Evolutionary conservation across 2,797 vertebrate species (phyloP).

Genomic region (Typhlichthys eigenmanni): DNA sequence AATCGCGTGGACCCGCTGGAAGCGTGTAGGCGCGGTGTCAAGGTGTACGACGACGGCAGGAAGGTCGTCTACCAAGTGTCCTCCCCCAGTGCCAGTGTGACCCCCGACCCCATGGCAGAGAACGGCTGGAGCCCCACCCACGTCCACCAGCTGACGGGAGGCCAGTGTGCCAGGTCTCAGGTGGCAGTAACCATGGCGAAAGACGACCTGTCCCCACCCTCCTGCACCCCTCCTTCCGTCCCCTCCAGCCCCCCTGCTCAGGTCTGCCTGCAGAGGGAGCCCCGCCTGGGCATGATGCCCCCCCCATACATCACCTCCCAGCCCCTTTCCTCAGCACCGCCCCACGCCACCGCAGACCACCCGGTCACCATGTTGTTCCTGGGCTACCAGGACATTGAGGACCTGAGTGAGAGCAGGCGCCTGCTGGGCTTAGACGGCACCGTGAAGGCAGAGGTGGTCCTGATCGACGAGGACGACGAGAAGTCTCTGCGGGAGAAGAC

Average conservation of each 20-base stretch:
- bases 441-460: slow-evolving; percentile 93
- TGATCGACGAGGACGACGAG: slow-evolving; percentile 95
- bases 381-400: slow-evolving; percentile 92
- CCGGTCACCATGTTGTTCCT: slow-evolving; percentile 98
- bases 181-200: slow-evolving; percentile 71
- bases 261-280: slow-evolving; percentile 86
- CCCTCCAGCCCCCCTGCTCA: slow-evolving; percentile 79
- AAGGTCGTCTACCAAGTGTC: slow-evolving; percentile 94
- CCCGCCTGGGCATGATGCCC: slow-evolving; percentile 86
- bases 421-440: slow-evolving; percentile 93
- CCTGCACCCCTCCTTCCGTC: slow-evolving; percentile 68
- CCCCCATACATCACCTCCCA: slow-evolving; percentile 72
- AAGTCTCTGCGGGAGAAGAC: slow-evolving; percentile 96
- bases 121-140: slow-evolving; percentile 92
- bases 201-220: slow-evolving; percentile 77
- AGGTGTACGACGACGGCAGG: slow-evolving; percentile 92
- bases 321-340: slow-evolving; percentile 55
- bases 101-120: slow-evolving; percentile 76
- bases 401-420: slow-evolving; percentile 90
- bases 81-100: slow-evolving; percentile 83
- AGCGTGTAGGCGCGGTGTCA: slow-evolving; percentile 88
- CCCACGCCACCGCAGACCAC: slow-evolving; percentile 81
- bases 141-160: slow-evolving; percentile 86
- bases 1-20: slow-evolving; percentile 85
- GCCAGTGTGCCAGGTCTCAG: slow-evolving; percentile 63